phyloP scores from a whole-genome alignment of 2,888 invertebrate species.

The Perithous albicinctus region DNA sequence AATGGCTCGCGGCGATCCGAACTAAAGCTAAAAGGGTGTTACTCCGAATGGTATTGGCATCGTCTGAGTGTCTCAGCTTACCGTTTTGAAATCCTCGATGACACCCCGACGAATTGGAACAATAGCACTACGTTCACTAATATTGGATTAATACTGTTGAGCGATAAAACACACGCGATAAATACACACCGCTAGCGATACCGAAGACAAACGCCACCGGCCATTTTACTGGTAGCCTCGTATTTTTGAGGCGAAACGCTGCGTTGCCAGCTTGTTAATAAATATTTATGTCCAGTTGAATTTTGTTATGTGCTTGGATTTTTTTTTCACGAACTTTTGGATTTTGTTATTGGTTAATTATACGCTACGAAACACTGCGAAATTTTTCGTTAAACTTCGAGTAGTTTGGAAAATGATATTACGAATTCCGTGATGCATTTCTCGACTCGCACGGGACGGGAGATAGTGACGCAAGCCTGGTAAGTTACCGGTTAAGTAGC shows the following conservation, averaged over 20 bases:
- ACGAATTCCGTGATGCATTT: neutral
- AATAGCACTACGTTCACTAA: constrained; percentile 3
- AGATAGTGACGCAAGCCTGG: too few species aligned
- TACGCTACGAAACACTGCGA: neutral
- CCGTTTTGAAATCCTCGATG: constrained; percentile 2
- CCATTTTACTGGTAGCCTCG: constrained; percentile 77
- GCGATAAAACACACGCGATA: constrained; percentile 35
- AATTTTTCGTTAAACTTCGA: neutral
- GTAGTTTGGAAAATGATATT: neutral
- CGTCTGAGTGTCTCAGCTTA: neutral
- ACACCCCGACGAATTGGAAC: neutral
- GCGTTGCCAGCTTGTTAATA: constrained; percentile 40
- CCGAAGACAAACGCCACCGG: constrained; percentile 80
- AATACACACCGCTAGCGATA: constrained; percentile 70
- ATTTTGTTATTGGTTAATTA: neutral
- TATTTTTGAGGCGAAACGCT: constrained; percentile 27
- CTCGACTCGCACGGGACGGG: too few species aligned
- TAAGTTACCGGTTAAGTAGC: too few species aligned
- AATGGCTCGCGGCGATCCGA: constrained; percentile 27
- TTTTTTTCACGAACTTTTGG: neutral
- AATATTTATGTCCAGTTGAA: neutral
- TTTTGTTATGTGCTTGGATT: neutral
- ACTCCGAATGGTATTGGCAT: neutral
- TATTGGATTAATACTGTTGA: neutral
- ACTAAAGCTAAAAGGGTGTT: neutral